Conservation (phyloP, 2,113 vertebrate genomes). For the Halichoeres trimaculatus region DNA sequence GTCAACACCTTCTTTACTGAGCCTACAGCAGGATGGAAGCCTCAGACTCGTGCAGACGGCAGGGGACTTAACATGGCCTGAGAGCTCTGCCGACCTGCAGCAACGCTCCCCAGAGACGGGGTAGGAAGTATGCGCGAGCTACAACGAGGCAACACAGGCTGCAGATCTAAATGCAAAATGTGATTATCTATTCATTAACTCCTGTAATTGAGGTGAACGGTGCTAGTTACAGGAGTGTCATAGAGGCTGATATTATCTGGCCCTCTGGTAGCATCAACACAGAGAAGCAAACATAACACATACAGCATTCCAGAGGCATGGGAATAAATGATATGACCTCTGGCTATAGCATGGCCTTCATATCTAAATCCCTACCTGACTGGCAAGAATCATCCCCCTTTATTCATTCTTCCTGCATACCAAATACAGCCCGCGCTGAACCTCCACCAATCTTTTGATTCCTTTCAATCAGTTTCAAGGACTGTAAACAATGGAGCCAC, state of each 20-base stretch:
- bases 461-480: constrained; percentile 79
- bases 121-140: constrained; percentile 20
- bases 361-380: constrained; percentile 74
- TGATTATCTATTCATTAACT: constrained; percentile 70
- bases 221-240: constrained; percentile 27
- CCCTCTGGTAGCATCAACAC: constrained; percentile 36
- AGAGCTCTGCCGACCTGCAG: constrained; percentile 55
- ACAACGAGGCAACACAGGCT: constrained; percentile 18
- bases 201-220: constrained; percentile 60
- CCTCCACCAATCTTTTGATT: constrained; percentile 69
- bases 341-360: constrained; percentile 76
- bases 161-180: constrained; percentile 52
- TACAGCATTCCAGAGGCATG: constrained; percentile 55
- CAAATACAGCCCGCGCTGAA: constrained; percentile 47
- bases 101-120: constrained; percentile 23
- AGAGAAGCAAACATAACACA: constrained; percentile 36
- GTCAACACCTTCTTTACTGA: constrained; percentile 76
- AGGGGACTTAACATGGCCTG: constrained; percentile 64
- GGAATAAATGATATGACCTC: constrained; percentile 79
- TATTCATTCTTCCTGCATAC: constrained; percentile 62
- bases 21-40: constrained; percentile 68
- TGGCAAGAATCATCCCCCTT: constrained; percentile 59
- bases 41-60: constrained; percentile 49
- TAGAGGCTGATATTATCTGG: constrained; percentile 25
- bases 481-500: constrained; percentile 76